phyloP scores from a whole-genome alignment of 2,113 vertebrate species.

The Merops nubicus region DNA sequence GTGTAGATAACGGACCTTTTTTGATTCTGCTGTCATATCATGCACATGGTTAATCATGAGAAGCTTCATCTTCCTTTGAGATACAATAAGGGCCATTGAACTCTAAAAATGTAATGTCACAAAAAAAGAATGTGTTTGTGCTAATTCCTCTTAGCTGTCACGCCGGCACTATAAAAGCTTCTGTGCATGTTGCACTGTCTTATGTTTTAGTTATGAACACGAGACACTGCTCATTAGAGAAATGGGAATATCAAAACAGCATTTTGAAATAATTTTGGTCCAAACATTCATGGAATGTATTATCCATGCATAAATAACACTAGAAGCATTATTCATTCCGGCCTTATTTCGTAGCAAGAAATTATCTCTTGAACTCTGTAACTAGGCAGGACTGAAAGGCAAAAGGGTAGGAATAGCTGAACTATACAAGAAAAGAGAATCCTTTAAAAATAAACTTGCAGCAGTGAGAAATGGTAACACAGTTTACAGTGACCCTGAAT shows the following conservation, averaged over 20 bases:
- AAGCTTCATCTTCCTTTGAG: slow-evolving; percentile 19
- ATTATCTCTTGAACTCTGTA: not conserved
- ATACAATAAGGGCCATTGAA: slow-evolving; percentile 48
- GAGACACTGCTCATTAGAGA: not conserved
- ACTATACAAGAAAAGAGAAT: not conserved
- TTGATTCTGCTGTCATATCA: slow-evolving; percentile 25
- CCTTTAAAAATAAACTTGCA: not conserved
- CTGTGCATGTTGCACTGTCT: not conserved
- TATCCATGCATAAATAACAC: slow-evolving; percentile 34
- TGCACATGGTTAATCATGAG: slow-evolving; percentile 40
- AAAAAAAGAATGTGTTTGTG: slow-evolving; percentile 51
- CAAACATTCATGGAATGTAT: slow-evolving; percentile 27
- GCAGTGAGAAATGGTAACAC: not conserved
- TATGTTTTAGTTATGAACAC: not conserved
- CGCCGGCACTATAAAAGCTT: not conserved
- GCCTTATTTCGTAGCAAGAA: not conserved
- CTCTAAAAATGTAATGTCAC: slow-evolving; percentile 45
- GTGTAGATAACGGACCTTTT: not conserved
- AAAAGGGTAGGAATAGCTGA: not conserved
- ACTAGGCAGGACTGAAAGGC: not conserved
- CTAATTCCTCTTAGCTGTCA: not conserved
- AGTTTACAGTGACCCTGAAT: not conserved
- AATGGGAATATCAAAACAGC: not conserved
- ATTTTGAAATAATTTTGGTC: slow-evolving; percentile 21
- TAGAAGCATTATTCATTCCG: slow-evolving; percentile 10